Evolutionary conservation across 1,140 invertebrate species (phyloP), one percentile per base, ranked within the genome.

Genomic region (Neodiprion virginianus): DNA sequence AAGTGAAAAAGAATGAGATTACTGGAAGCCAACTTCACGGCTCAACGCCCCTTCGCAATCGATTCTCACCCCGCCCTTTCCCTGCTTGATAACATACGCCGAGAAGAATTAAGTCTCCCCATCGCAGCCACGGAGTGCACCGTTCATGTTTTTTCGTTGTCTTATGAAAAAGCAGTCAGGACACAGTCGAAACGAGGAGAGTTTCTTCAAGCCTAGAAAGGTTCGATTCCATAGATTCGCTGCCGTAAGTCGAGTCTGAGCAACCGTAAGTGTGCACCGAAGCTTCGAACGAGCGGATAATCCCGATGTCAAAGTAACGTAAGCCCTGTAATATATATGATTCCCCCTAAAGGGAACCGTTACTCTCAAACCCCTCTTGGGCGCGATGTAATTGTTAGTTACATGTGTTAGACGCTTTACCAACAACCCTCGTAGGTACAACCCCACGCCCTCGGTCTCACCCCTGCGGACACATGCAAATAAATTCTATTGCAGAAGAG

Each of bases 1-100:
- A 85, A 85, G 82, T 85, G 84, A 81, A 83, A 84, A 83, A 81
- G 77, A 84, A 81, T 80, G 76, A 72, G 78, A 84, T 81, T 81
- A 81, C 48, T 71, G 74, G 77, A 77, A 75, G 82, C 77, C 82
- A 86, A 86, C 84, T 86, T 86, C 82, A 85, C 83, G 85, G 81
- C 75, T 84, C 85, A 79, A 71, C 77, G 76, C 77, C 74, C 65
- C 69, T 72, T 61, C 53, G 11, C 53, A 61, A 61, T 61, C 53
- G 53, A 61, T 61, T 61, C 53, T 61, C 53, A 61, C 53, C 53
- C 53, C 53, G 53, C 53, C 53, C 53, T 61, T 61, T 61, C 53
- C n/a, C 8, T 61, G 53, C 53, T 61, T 61, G 53, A 61, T 61
- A 5, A 61, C 53, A 14, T 12, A 14, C 53, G 53, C 53, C 53